Conservation (phyloP, 1,140 invertebrate species). For the Gonioctena quinquepunctata region DNA sequence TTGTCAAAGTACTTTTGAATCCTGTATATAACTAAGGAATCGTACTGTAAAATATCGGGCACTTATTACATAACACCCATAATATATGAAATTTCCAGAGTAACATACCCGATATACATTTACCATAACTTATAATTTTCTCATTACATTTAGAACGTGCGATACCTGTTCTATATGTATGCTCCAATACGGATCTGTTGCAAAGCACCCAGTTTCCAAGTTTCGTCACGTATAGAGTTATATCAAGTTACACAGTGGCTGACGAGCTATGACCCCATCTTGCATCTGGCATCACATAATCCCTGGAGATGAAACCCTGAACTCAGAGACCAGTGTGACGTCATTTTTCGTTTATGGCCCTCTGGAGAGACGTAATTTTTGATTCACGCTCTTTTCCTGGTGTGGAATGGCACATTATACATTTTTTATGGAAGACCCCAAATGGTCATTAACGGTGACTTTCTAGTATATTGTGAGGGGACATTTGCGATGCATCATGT, state of each 20-base stretch:
- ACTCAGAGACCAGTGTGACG: constrained; percentile 41
- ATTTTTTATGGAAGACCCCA: constrained; percentile 4
- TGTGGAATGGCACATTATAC: constrained; percentile 17
- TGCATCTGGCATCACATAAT: constrained; percentile 35
- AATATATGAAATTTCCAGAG: too few species aligned
- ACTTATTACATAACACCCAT: too few species aligned
- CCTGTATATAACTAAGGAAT: too few species aligned
- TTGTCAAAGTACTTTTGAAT: too few species aligned
- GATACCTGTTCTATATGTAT: too few species aligned
- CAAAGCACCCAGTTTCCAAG: constrained; percentile 27
- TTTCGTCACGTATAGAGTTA: constrained; percentile 45
- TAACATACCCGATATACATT: too few species aligned
- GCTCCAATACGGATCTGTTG: too few species aligned
- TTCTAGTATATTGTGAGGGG: not conserved
- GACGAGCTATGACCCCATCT: constrained; percentile 23
- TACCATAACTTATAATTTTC: too few species aligned
- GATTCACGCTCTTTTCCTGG: constrained; percentile 28
- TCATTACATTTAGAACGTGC: too few species aligned
- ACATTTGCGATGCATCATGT: not conserved
- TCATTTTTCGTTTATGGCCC: constrained; percentile 33
- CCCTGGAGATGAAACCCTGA: constrained; percentile 46
- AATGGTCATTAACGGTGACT: not conserved
- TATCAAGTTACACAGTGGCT: constrained; percentile 41
- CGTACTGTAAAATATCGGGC: too few species aligned
- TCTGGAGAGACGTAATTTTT: constrained; percentile 27